These are phyloP conservation scores for Pelvicachromis taeniatus DNA, from an alignment of 2,113 vertebrate genomes.

Conservation along the genomic window DNA sequence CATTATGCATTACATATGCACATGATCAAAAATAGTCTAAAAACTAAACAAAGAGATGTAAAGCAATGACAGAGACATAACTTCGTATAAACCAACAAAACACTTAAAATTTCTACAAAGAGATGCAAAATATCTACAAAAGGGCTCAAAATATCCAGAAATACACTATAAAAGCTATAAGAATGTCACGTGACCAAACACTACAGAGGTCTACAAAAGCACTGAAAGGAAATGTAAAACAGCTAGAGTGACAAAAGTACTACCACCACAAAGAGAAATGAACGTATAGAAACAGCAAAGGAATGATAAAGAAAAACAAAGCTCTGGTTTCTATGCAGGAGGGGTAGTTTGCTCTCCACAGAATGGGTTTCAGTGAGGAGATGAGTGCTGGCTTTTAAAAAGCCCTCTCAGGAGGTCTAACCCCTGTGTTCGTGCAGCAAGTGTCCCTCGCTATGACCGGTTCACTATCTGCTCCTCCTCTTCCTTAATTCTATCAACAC, in stretches of 20 bases:
- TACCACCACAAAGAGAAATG: not conserved
- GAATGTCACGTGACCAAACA: not conserved
- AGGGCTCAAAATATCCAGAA: not conserved
- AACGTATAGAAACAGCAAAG: not conserved
- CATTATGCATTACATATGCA: not conserved
- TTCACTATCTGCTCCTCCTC: constrained; percentile 14
- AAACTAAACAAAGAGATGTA: not conserved
- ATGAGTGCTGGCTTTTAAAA: not conserved
- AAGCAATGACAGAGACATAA: not conserved
- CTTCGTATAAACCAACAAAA: not conserved
- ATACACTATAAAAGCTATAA: not conserved
- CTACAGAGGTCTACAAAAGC: not conserved
- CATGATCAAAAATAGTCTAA: not conserved
- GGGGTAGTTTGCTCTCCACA: not conserved
- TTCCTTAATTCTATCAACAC: constrained; percentile 42
- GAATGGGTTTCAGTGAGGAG: constrained; percentile 7
- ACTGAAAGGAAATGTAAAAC: not conserved
- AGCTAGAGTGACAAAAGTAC: not conserved
- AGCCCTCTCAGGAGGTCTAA: not conserved
- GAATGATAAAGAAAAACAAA: not conserved
- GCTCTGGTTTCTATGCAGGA: not conserved
- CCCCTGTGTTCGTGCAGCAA: not conserved
- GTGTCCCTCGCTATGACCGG: not conserved
- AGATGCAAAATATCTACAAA: not conserved
- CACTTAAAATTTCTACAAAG: not conserved